Percentiles rank a stretch among this genome's conserved stretches.
Conservation (phyloP, 2,797 vertebrate species). For the Rhincodon typus region DNA sequence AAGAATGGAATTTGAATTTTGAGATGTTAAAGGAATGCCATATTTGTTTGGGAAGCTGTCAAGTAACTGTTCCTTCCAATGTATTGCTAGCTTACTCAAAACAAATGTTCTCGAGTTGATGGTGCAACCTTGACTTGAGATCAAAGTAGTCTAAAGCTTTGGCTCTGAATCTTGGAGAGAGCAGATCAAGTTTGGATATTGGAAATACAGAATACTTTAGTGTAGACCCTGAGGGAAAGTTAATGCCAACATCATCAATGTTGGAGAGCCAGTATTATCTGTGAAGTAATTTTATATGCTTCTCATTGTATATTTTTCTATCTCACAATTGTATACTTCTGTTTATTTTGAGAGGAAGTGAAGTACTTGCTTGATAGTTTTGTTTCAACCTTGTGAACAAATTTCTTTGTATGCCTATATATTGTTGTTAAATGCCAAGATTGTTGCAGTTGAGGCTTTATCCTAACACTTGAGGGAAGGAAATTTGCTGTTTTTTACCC, state of each 20-base stretch:
- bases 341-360: neutral
- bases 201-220: neutral
- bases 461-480: neutral
- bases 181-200: neutral
- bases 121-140: neutral
- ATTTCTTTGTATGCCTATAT: neutral
- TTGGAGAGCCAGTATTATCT: neutral
- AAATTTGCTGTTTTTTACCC: neutral
- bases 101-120: neutral
- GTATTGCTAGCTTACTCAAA: neutral
- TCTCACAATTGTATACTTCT: neutral
- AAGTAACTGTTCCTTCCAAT: neutral
- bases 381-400: neutral
- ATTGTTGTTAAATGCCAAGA: neutral
- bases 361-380: neutral
- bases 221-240: neutral
- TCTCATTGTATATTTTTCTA: neutral
- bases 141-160: neutral
- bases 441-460: neutral
- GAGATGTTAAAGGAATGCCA: neutral
- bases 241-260: neutral
- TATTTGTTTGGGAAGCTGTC: neutral
- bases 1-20: neutral
- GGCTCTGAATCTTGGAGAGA: neutral
- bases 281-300: neutral